These are phyloP conservation scores for Danio choprae DNA, from an alignment of 2,797 vertebrate genomes.

Conservation along the genomic window DNA sequence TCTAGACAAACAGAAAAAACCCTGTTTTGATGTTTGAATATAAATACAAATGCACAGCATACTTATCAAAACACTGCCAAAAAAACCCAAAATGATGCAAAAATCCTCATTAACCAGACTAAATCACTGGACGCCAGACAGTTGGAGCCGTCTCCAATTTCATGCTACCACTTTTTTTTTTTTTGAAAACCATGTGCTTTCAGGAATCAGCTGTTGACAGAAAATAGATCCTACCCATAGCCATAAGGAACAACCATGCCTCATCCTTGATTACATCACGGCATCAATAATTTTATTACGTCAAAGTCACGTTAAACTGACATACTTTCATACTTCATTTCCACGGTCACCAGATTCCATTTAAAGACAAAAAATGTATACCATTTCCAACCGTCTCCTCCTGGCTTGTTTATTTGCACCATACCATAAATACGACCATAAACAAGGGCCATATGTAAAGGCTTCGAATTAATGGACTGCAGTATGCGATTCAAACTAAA, in stretches of 20 bases:
- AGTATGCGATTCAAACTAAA: background rate
- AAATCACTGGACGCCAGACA: background rate
- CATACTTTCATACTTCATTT: background rate
- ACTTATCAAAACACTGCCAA: background rate
- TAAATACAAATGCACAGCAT: background rate
- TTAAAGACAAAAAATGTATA: background rate
- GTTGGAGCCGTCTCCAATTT: background rate
- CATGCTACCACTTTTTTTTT: too few relatives aligned
- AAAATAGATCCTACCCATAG: background rate
- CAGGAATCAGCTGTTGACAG: background rate
- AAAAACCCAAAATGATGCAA: background rate
- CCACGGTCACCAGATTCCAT: background rate
- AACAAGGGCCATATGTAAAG: background rate
- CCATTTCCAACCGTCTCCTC: background rate
- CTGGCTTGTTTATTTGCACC: constrained; percentile 13
- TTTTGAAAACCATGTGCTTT: background rate
- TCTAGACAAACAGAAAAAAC: background rate
- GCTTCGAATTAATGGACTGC: background rate
- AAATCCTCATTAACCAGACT: background rate
- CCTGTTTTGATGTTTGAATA: too few relatives aligned
- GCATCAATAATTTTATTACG: background rate
- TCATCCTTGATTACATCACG: background rate
- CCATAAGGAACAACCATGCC: background rate
- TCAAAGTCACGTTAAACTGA: background rate
- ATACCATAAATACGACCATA: background rate